phyloP scores from a whole-genome alignment of 2,113 vertebrate species.

The Aptenodytes forsteri region DNA sequence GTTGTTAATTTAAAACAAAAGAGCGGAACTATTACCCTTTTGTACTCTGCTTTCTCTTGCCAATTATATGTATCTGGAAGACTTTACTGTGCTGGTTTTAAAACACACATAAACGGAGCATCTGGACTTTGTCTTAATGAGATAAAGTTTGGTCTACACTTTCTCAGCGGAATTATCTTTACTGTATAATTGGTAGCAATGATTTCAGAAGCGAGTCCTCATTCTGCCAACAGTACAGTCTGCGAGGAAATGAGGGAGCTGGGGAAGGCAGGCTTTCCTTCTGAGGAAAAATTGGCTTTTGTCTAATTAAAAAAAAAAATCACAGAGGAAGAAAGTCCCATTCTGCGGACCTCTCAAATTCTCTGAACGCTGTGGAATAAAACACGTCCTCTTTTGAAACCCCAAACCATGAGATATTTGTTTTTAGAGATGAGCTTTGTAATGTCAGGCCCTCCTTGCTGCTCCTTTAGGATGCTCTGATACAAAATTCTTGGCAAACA shows the following conservation, averaged over 20 bases:
- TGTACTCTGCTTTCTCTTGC: constrained; percentile 32
- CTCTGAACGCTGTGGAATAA: not conserved
- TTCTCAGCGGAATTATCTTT: constrained; percentile 55
- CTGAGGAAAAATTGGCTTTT: constrained; percentile 37
- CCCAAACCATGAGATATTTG: not conserved
- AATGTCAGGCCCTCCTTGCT: not conserved
- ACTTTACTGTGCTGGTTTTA: constrained; percentile 39
- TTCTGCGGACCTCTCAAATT: constrained; percentile 13
- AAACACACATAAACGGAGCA: constrained; percentile 51
- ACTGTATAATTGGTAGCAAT: constrained; percentile 58
- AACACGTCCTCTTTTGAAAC: not conserved
- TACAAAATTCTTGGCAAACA: constrained; percentile 14
- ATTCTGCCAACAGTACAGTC: constrained; percentile 53
- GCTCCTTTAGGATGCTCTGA: not conserved
- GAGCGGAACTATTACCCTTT: not conserved
- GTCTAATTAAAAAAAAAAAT: constrained; percentile 60
- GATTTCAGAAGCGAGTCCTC: constrained; percentile 41
- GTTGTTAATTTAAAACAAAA: constrained; percentile 42
- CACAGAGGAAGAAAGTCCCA: not conserved
- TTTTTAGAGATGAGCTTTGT: constrained; percentile 16
- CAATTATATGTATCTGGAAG: constrained; percentile 16
- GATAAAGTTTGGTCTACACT: constrained; percentile 62
- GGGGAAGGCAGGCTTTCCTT: constrained; percentile 7
- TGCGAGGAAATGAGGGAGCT: constrained; percentile 32
- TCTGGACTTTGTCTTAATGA: constrained; percentile 70